Evolutionary conservation across 2,113 vertebrate species (phyloP).

Genomic region (Corythoichthys intestinalis): DNA sequence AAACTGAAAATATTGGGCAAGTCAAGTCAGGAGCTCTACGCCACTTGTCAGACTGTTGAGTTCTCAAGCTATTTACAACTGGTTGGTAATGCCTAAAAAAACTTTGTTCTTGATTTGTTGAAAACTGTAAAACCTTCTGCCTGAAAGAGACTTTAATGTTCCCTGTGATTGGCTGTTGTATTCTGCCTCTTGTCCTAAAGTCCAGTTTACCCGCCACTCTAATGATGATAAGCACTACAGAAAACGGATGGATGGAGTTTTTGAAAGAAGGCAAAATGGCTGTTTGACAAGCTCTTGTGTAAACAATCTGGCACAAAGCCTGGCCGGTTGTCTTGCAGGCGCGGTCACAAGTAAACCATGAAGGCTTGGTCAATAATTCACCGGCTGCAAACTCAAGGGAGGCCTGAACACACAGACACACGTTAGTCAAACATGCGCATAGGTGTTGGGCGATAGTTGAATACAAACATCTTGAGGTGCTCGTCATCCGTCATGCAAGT

Average conservation of each 20-base stretch:
- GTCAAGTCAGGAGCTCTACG: no score
- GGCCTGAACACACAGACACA: conserved; percentile 12
- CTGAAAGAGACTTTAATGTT: no score
- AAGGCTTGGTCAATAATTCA: conserved; percentile 60
- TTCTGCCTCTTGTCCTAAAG: no score
- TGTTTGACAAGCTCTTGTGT: not conserved
- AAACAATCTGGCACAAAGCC: conserved; percentile 3
- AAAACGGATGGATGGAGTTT: not conserved
- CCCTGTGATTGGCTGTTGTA: no score
- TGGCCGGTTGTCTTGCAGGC: conserved; percentile 8
- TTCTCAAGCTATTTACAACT: no score
- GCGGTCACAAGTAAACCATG: conserved; percentile 15
- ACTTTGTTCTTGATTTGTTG: no score
- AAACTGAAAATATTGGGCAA: no score
- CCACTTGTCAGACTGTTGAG: no score
- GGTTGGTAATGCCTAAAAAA: no score
- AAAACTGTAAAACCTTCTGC: no score
- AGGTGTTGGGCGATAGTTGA: conserved; percentile 37
- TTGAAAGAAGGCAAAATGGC: not conserved
- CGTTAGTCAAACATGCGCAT: conserved; percentile 32
- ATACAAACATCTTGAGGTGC: conserved; percentile 36
- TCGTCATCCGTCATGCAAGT: conserved; percentile 33
- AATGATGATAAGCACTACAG: not conserved
- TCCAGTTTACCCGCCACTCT: no score
- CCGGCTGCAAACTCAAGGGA: conserved; percentile 27